These are phyloP conservation scores for Caerostris darwini DNA, from an alignment of 1,140 invertebrate genomes.

Conservation along the genomic window DNA sequence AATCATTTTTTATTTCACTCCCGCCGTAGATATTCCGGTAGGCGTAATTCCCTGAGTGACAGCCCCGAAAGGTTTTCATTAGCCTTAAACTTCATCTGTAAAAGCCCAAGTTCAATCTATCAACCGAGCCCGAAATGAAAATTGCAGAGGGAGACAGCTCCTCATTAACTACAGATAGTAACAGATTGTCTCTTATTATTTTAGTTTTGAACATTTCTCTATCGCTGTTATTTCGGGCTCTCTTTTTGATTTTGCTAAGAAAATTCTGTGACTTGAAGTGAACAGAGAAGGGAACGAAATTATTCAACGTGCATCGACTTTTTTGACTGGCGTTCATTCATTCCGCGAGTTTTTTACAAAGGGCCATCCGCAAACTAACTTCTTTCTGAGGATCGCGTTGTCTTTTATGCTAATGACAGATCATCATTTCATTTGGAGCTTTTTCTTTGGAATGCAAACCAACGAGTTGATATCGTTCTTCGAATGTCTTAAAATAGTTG, in stretches of 20 bases:
- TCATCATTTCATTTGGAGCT: not conserved
- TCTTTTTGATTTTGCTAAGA: conserved; percentile 65
- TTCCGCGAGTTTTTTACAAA: not conserved
- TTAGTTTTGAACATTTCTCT: conserved; percentile 72
- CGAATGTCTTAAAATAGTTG: too few relatives aligned
- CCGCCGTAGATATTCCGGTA: conserved; percentile 65
- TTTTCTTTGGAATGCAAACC: too few relatives aligned
- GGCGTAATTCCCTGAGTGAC: conserved; percentile 76
- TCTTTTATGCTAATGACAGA: not conserved
- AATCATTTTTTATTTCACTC: conserved; percentile 71
- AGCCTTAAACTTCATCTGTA: conserved; percentile 77
- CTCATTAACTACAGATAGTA: conserved; percentile 77
- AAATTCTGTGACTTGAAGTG: conserved; percentile 67
- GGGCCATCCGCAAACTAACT: conserved; percentile 54
- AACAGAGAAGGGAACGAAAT: conserved; percentile 58
- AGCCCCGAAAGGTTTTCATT: conserved; percentile 78
- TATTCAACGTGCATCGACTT: conserved; percentile 56
- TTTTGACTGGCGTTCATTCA: conserved; percentile 23
- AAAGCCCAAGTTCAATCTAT: conserved; percentile 76
- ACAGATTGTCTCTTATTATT: conserved; percentile 77
- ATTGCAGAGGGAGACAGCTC: conserved; percentile 73
- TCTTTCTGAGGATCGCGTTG: not conserved
- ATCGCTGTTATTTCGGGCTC: conserved; percentile 59
- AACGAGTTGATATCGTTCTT: too few relatives aligned
- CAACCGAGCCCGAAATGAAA: conserved; percentile 74